A percentile compares a stretch with the other conserved stretches of the same genome.
Evolutionary conservation across 2,113 vertebrate species (phyloP).

Genomic region (Protomyctophum bolini): DNA sequence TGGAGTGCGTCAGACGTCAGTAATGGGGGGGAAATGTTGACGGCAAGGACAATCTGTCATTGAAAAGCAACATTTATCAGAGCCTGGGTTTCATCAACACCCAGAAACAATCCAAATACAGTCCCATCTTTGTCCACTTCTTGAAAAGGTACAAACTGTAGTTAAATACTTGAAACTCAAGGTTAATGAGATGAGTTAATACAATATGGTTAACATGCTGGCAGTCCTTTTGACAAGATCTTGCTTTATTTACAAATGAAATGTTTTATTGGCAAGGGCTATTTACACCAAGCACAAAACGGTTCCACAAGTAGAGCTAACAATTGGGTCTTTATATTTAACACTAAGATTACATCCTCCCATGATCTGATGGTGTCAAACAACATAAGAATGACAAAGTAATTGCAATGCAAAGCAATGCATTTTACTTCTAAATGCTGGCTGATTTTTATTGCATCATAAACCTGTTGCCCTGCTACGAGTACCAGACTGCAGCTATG

Average conservation of each 20-base stretch:
- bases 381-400: background rate
- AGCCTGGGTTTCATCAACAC: background rate
- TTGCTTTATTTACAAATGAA: too few species aligned
- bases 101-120: background rate
- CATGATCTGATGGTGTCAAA: slow-evolving; percentile 8
- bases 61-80: background rate
- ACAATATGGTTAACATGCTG: too few species aligned
- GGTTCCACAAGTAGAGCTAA: background rate
- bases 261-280: too few species aligned
- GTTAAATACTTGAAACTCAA: background rate
- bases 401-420: background rate
- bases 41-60: background rate
- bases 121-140: background rate
- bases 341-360: background rate
- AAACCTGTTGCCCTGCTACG: background rate
- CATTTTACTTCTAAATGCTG: background rate
- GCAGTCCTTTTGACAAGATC: too few species aligned
- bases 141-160: background rate
- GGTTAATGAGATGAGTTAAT: too few species aligned
- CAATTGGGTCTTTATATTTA: background rate
- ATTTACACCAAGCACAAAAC: background rate
- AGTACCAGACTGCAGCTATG: background rate
- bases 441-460: background rate
- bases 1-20: background rate
- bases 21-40: background rate